These are phyloP conservation scores for Shinisaurus crocodilurus DNA, from an alignment of 2,113 vertebrate genomes.

Conservation along the genomic window DNA sequence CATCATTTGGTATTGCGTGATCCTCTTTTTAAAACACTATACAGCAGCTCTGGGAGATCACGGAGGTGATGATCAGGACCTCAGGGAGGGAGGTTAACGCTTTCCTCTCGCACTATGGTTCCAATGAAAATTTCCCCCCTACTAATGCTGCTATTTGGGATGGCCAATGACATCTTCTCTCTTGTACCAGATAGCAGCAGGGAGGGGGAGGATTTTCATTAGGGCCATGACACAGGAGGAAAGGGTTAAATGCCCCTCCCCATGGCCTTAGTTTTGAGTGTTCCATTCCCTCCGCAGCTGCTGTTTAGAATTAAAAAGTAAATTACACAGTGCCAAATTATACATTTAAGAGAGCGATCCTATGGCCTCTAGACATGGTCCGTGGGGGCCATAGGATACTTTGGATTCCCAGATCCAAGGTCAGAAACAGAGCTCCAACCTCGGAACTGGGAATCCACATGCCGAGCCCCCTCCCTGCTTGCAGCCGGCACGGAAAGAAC, in stretches of 20 bases:
- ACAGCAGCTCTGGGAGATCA: neutral
- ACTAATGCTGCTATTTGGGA: neutral
- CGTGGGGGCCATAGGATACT: no score
- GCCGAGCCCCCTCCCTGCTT: no score
- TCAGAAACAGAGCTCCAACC: no score
- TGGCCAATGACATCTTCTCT: neutral
- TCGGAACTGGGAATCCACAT: no score
- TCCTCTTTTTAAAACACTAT: neutral
- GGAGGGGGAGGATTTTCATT: neutral
- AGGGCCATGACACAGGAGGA: neutral
- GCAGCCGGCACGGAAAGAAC: no score
- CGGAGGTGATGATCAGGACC: neutral
- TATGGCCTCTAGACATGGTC: no score
- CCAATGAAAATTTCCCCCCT: neutral
- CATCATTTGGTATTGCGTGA: neutral
- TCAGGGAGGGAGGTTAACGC: neutral
- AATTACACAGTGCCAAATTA: neutral
- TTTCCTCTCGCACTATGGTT: neutral
- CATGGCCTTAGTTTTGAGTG: neutral
- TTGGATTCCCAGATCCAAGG: no score
- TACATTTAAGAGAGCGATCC: neutral
- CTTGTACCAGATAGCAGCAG: no score
- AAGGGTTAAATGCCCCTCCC: no score
- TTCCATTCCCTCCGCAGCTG: no score
- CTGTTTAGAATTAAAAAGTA: neutral